Base-by-base conservation (phyloP, 2,888 invertebrate species). In the Auanema freiburgensis region DNA sequence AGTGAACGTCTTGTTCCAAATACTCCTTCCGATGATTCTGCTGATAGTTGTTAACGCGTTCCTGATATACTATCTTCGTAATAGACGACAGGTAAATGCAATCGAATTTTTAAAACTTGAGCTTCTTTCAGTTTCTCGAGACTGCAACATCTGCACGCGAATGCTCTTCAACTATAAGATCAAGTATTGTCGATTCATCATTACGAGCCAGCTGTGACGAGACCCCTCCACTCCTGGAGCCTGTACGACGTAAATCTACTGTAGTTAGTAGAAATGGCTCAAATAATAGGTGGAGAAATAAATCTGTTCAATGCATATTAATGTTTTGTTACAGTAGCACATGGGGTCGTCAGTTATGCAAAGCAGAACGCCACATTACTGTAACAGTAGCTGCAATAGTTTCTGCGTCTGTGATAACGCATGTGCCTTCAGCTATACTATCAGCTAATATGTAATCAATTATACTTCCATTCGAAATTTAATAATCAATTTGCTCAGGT, bases 291-390 rank as follows among this genome's bases (percentile, higher is more conserved):
- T 62, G 42, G 18, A 46, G 10, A 10, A 18, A 10, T 6, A 46
- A 46, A 46, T 11, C 24, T 11, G 52, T 52, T 24, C 8, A 50
- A 50, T 12, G 51, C 18, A 18, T 18, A 24, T 23, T 8, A 21
- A 8, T 0, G 8, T 1, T 8, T 18, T 52, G 24, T 52, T 52
- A 52, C 52, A 21, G 21, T 52, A 53, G 62, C 16, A 49, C 25
- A 11, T 75, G 74, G 74, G 62, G 51, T 33, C 68, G 70, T 1
- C 74, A 76, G 49, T 51, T 74, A 16, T 63, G 65, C 21, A 66
- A 70, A 59, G 72, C 72, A 1, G 76, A 77, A 55, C 51, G 75
- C 24, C 74, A 76, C 24, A 74, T 77, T 24, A 76, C 76, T 0
- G 64, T 71, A 16, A 76, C 72, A 6, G 77, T 77, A 25, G 59